phyloP scores from a whole-genome alignment of 2,113 vertebrate species.

The Festucalex cinctus region DNA sequence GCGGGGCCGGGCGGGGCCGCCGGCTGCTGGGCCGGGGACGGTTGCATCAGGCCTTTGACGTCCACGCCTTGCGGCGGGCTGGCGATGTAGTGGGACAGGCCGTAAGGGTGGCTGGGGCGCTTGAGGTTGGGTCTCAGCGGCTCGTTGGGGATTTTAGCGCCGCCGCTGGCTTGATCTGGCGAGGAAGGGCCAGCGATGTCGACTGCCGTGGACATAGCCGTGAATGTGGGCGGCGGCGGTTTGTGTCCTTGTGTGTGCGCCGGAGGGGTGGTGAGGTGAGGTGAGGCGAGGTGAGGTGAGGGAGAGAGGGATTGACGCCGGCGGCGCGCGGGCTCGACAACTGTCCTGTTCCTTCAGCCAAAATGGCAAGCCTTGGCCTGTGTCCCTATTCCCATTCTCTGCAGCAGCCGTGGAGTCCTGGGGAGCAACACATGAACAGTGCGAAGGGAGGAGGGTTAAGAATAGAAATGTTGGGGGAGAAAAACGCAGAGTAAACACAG shows the following conservation, averaged over 20 bases:
- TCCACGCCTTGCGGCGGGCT: conserved; percentile 69
- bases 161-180: conserved; percentile 86
- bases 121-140: conserved; percentile 95
- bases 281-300: conserved; percentile 52
- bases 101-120: conserved; percentile 82
- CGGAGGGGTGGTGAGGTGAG: conserved; percentile 31
- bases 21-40: conserved; percentile 82
- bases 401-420: conserved; percentile 66
- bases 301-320: conserved; percentile 56
- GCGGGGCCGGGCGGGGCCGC: conserved; percentile 65
- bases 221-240: conserved; percentile 41
- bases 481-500: conserved; percentile 46
- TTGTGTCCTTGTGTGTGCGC: conserved; percentile 50
- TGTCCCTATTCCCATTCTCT: conserved; percentile 75
- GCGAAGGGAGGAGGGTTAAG: conserved; percentile 67
- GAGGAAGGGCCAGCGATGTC: conserved; percentile 78
- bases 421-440: conserved; percentile 60
- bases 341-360: conserved; percentile 73
- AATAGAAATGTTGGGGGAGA: conserved; percentile 57
- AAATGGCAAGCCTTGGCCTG: conserved; percentile 71
- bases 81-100: conserved; percentile 86
- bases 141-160: conserved; percentile 93
- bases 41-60: conserved; percentile 86
- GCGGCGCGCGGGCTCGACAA: conserved; percentile 64
- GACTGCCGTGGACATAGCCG: conserved; percentile 78